A percentile compares a stretch with the other conserved stretches of the same genome.
Conservation (phyloP, 2,797 vertebrate genomes). For the Rhinatrema bivittatum region DNA sequence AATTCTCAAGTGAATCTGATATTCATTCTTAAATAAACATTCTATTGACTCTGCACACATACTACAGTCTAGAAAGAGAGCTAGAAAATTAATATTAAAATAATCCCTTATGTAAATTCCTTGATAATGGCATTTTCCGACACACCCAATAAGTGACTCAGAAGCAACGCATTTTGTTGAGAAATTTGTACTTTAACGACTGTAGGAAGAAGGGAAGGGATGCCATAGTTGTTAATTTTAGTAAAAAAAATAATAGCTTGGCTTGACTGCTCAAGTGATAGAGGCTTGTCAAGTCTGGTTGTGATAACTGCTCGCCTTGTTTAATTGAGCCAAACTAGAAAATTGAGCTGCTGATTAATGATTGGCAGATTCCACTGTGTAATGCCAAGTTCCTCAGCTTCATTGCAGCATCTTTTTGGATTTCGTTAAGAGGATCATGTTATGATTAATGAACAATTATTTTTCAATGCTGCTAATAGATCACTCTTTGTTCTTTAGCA, state of each 20-base stretch:
- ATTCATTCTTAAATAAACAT: no score
- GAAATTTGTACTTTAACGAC: slow-evolving; percentile 21
- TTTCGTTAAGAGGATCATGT: background rate
- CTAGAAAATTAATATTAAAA: no score
- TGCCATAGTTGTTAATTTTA: slow-evolving; percentile 3
- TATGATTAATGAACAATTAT: slow-evolving; percentile 8
- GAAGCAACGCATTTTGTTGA: slow-evolving; percentile 13
- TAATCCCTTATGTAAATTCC: no score
- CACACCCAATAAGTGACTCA: slow-evolving; percentile 5
- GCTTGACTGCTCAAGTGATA: background rate
- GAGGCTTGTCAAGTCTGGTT: background rate
- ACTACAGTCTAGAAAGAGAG: no score
- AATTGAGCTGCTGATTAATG: background rate
- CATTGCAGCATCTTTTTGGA: background rate
- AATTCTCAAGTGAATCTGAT: no score
- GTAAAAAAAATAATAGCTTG: background rate
- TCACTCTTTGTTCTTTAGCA: background rate
- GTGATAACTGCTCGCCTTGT: background rate
- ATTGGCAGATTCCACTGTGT: background rate
- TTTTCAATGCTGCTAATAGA: slow-evolving; percentile 1
- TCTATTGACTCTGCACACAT: no score
- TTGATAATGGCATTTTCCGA: slow-evolving; percentile 3
- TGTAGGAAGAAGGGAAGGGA: slow-evolving; percentile 11
- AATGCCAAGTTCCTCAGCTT: background rate
- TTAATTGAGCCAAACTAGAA: background rate